phyloP scores from a whole-genome alignment of 1,140 invertebrate species.

The Cydia strobilella region DNA sequence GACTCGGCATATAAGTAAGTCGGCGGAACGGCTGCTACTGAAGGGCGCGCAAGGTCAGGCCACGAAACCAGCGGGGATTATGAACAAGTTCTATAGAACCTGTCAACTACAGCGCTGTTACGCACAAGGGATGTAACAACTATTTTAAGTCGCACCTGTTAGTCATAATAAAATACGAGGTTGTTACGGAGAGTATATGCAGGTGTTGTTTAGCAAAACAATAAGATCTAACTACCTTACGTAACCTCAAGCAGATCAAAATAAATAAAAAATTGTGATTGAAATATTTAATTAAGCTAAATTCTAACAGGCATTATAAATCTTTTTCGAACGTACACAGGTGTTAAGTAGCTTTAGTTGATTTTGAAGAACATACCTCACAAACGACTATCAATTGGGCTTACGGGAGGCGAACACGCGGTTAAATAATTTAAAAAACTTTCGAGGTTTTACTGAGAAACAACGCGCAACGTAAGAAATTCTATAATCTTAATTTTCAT shows the following conservation, averaged over 20 bases:
- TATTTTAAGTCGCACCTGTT: conserved; percentile 4
- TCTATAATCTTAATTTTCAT: too few species aligned
- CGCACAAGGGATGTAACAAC: neutral
- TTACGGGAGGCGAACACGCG: too few species aligned
- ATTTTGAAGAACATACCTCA: too few species aligned
- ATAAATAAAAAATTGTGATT: too few species aligned
- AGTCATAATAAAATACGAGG: neutral
- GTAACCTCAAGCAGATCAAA: neutral
- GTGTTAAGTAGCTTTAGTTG: too few species aligned
- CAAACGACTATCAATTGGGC: too few species aligned
- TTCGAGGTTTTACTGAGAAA: too few species aligned
- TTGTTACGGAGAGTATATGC: neutral
- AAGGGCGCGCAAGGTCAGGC: conserved; percentile 23
- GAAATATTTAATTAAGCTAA: too few species aligned
- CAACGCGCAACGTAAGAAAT: too few species aligned
- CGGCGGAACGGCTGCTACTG: conserved; percentile 2
- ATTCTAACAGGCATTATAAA: too few species aligned
- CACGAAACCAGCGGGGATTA: conserved; percentile 19
- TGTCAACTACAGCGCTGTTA: conserved; percentile 18
- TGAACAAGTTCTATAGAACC: neutral
- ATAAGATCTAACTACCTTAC: neutral
- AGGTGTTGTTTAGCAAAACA: neutral
- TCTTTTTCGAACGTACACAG: too few species aligned
- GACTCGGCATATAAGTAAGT: conserved; percentile 2
- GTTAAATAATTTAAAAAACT: too few species aligned